Conservation (phyloP, 2,888 invertebrate species). For the Diplazon laetatorius region DNA sequence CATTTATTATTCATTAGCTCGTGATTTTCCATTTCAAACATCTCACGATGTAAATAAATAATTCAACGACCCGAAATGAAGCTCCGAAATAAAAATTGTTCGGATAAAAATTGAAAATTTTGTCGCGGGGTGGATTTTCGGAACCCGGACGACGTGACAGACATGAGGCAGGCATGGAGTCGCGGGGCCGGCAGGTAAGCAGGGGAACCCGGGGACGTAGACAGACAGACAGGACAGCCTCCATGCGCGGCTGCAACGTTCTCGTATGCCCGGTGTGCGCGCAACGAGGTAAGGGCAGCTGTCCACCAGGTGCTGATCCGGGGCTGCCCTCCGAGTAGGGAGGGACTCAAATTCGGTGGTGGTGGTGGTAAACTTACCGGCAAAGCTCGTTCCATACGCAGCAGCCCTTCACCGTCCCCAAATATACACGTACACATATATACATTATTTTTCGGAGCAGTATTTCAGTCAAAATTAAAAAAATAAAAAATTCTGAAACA, state of each 20-base stretch:
- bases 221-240: conserved; percentile 60
- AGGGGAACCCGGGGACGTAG: conserved; percentile 37
- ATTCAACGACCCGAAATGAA: too few relatives aligned
- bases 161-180: conserved; percentile 24
- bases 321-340: conserved; percentile 60
- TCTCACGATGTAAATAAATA: too few relatives aligned
- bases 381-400: not conserved
- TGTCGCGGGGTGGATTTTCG: too few relatives aligned
- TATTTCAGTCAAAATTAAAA: too few relatives aligned
- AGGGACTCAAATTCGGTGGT: too few relatives aligned
- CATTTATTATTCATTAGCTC: too few relatives aligned
- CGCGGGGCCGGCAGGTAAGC: conserved; percentile 26
- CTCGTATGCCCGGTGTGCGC: conserved; percentile 76
- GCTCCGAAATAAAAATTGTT: too few relatives aligned
- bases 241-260: conserved; percentile 49
- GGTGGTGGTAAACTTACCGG: not conserved
- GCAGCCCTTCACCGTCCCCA: conserved; percentile 4
- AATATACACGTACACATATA: too few relatives aligned
- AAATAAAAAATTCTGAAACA: too few relatives aligned
- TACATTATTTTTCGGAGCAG: too few relatives aligned
- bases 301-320: conserved; percentile 79
- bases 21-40: too few relatives aligned
- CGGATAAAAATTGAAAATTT: too few relatives aligned
- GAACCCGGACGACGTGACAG: conserved; percentile 27
- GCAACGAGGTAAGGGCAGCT: conserved; percentile 79